phyloP scores from a whole-genome alignment of 2,113 vertebrate genomes.

The Crocuta crocuta region DNA sequence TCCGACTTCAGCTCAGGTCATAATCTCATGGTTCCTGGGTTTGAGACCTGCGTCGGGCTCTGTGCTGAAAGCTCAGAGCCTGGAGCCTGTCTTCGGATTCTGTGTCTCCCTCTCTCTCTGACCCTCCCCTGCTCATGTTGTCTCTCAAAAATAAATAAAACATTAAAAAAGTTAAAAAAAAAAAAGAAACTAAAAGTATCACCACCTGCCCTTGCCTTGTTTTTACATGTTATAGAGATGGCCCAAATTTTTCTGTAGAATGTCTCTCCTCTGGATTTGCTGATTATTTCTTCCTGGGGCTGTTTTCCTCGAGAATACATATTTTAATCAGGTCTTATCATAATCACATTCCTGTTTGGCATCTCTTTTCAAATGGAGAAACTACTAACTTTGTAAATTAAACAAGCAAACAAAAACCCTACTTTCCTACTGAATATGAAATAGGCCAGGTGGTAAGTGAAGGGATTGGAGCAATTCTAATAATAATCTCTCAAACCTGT shows the following conservation, averaged over 20 bases:
- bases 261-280: not conserved
- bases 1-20: too few species aligned
- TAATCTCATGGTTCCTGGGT: too few species aligned
- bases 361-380: not conserved
- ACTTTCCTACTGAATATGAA: not conserved
- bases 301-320: not conserved
- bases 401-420: not conserved
- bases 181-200: not conserved
- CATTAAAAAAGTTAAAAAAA: too few species aligned
- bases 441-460: not conserved
- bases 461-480: not conserved
- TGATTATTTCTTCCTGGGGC: not conserved
- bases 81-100: too few species aligned
- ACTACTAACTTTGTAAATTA: not conserved
- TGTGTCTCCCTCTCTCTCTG: too few species aligned
- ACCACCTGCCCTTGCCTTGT: not conserved
- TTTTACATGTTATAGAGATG: not conserved
- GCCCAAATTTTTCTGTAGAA: not conserved
- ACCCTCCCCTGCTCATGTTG: too few species aligned
- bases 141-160: too few species aligned
- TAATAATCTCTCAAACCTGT: not conserved
- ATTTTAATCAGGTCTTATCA: not conserved
- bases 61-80: too few species aligned
- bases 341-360: not conserved
- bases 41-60: too few species aligned